Evolutionary conservation across 2,113 vertebrate genomes (phyloP), one percentile per base, ranked within the genome.

Genomic region (Reinhardtius hippoglossoides): DNA sequence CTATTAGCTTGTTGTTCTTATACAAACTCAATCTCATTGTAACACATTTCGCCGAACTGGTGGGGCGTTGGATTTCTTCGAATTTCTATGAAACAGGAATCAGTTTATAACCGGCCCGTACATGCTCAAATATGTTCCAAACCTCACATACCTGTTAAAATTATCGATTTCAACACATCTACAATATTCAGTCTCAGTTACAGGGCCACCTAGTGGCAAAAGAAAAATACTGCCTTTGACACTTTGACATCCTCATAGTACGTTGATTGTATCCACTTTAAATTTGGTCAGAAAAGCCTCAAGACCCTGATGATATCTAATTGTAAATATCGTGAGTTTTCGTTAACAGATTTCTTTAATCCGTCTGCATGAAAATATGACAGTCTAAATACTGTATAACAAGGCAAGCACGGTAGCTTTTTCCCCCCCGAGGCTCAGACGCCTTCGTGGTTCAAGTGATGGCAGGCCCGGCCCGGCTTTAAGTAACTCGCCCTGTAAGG

Each of bases 381-480:
- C 31, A n/a, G 23, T 20, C 54, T 69, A 58, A 9, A 37, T 1
- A 62, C 24, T 73, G 56, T 13, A 48, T n/a, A n/a, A 54, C 44
- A 55, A 65, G 64, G 74, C 64, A 80, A 58, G 21, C 72, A 48
- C 27, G 6, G 65, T 65, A 61, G 70, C 27, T 40, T 5, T 18
- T 37, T 1, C 81, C 86, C 48, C 86, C 48, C 3, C n/a, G 24
- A 63, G 78, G 85, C 58, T n/a, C 27, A 78, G 37, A 70, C 46
- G 14, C 67, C 37, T 40, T 80, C 67, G 58, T 1, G 31, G 66
- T 69, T 91, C 81, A 88, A 85, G 90, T 86, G 57, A 77, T 70
- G 67, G 27, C 86, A 91, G 71, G 90, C 86, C 58, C n/a, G n/a
- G n/a, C n/a, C n/a, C 71, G 50, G 15, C 1, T 35, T 26, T 71